Evolutionary conservation across 2,797 vertebrate genomes (phyloP).

Genomic region (Siniperca obscura): DNA sequence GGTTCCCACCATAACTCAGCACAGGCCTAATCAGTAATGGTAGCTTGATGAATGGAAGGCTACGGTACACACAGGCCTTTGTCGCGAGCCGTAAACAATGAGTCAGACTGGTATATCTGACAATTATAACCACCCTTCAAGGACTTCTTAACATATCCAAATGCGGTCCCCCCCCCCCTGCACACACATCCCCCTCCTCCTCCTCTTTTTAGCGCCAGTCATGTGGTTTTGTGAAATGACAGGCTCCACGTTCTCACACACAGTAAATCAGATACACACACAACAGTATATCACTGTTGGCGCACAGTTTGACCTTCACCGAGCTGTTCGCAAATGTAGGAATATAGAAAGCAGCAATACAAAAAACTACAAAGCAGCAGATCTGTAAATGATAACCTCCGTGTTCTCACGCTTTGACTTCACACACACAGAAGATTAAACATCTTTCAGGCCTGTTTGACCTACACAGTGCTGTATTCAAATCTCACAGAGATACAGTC

Average conservation of each 20-base stretch:
- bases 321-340: conserved; percentile 38
- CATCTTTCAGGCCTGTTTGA: conserved; percentile 19
- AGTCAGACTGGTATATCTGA: conserved; percentile 70
- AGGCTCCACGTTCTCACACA: conserved; percentile 71
- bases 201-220: conserved; percentile 56
- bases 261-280: conserved; percentile 66
- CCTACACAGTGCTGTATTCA: background rate
- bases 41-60: conserved; percentile 74
- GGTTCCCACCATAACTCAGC: conserved; percentile 82
- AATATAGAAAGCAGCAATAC: conserved; percentile 19
- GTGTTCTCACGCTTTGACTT: conserved; percentile 51
- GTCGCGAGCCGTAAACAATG: conserved; percentile 71
- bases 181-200: conserved; percentile 38
- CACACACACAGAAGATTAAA: conserved; percentile 12
- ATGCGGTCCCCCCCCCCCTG: conserved; percentile 7
- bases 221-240: conserved; percentile 77
- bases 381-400: conserved; percentile 42
- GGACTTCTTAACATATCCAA: conserved; percentile 66
- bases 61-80: conserved; percentile 56
- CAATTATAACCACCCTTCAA: conserved; percentile 69
- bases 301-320: conserved; percentile 55
- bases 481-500: background rate
- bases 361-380: conserved; percentile 35
- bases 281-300: conserved; percentile 49
- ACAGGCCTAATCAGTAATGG: conserved; percentile 66